Conservation (phyloP, 1,140 invertebrate genomes). For the Acromyrmex charruanus region DNA sequence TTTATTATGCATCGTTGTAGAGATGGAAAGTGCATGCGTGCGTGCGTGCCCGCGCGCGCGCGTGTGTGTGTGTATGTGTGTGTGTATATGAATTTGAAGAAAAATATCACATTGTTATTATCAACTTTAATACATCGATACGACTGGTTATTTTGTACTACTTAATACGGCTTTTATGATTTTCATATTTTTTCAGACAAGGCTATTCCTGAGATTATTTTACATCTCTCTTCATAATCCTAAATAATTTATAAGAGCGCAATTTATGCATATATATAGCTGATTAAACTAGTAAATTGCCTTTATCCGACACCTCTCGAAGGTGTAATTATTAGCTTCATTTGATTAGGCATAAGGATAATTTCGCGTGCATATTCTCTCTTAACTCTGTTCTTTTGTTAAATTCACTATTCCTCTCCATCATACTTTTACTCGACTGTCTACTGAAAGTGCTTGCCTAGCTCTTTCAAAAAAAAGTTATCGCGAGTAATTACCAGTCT, state of each 20-base stretch:
- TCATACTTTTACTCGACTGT: neutral
- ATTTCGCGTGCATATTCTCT: slow-evolving; percentile 47
- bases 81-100: neutral
- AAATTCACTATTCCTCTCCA: slow-evolving; percentile 34
- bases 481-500: slow-evolving; percentile 65
- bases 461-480: slow-evolving; percentile 38
- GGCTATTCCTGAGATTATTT: slow-evolving; percentile 16
- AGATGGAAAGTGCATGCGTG: neutral
- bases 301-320: slow-evolving; percentile 12
- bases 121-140: neutral
- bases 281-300: slow-evolving; percentile 30
- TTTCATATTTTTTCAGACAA: neutral
- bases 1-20: neutral
- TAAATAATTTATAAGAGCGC: slow-evolving; percentile 7
- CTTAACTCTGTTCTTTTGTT: slow-evolving; percentile 48
- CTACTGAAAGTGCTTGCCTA: slow-evolving; percentile 31
- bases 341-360: slow-evolving; percentile 72
- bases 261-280: slow-evolving; percentile 32
- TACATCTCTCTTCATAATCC: neutral
- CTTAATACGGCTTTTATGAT: neutral
- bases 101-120: neutral
- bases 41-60: too few species aligned
- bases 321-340: slow-evolving; percentile 63
- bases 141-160: neutral
- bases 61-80: too few species aligned